Percentiles rank a stretch among this genome's conserved stretches.
phyloP scores from a whole-genome alignment of 1,140 invertebrate species.

The Bicyclus anynana region DNA sequence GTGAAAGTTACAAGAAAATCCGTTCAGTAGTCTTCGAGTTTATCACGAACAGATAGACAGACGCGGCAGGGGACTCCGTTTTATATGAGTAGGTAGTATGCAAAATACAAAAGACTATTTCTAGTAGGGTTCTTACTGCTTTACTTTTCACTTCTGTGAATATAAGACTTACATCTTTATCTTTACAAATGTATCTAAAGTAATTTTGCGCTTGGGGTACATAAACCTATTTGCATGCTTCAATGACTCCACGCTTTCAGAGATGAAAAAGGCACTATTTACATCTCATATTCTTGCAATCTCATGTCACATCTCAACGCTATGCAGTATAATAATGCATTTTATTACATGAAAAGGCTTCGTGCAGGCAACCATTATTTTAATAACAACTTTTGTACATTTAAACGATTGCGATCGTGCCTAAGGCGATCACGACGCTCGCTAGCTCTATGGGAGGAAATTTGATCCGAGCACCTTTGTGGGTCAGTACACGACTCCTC shows the following conservation, averaged over 20 bases:
- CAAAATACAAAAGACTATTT: no score
- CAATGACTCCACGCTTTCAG: slow-evolving; percentile 2
- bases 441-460: slow-evolving; percentile 43
- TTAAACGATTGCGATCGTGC: slow-evolving; percentile 48
- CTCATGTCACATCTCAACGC: slow-evolving; percentile 30
- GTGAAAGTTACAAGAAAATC: no score
- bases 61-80: no score
- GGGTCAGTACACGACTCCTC: slow-evolving; percentile 42
- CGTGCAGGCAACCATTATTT: slow-evolving; percentile 45
- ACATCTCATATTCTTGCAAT: slow-evolving; percentile 21
- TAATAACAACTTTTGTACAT: slow-evolving; percentile 44
- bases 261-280: slow-evolving; percentile 18
- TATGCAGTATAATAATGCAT: slow-evolving; percentile 30
- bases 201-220: background rate
- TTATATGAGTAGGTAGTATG: no score
- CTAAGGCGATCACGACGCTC: slow-evolving; percentile 43
- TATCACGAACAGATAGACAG: no score
- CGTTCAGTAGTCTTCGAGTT: no score
- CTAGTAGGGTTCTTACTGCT: no score
- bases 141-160: no score
- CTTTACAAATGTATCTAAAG: background rate
- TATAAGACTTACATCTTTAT: background rate
- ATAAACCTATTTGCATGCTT: slow-evolving; percentile 1
- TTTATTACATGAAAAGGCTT: slow-evolving; percentile 41
- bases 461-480: slow-evolving; percentile 57